These are phyloP conservation scores for Halocynthia roretzi DNA, from an alignment of 23 tunicate genomes.

Conservation along the genomic window DNA sequence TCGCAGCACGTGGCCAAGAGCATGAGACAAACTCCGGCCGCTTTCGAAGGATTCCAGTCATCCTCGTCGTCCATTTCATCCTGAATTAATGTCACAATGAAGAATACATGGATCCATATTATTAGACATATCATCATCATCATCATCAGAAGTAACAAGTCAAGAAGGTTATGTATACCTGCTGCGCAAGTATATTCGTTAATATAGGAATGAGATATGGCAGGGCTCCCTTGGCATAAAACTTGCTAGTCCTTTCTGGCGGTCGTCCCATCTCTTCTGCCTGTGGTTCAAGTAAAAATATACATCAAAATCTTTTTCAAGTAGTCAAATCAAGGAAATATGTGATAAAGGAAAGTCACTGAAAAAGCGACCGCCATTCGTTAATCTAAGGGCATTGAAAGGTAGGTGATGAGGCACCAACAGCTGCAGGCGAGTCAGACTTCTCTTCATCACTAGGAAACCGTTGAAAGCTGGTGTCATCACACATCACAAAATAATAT, in stretches of 20 bases:
- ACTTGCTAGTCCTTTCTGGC: slow-evolving; percentile 63
- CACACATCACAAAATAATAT: too few species aligned
- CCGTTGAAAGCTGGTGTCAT: too few species aligned
- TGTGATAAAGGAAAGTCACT: neutral
- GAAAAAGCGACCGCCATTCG: too few species aligned
- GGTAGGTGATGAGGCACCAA: too few species aligned
- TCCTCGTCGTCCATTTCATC: slow-evolving; percentile 93
- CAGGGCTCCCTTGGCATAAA: slow-evolving; percentile 95
- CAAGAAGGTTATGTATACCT: slow-evolving; percentile 28
- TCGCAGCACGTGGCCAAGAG: slow-evolving; percentile 83
- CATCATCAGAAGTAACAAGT: neutral
- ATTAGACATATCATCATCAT: neutral
- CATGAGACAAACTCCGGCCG: slow-evolving; percentile 98
- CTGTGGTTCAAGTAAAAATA: slow-evolving; percentile 19
- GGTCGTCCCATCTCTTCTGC: slow-evolving; percentile 82
- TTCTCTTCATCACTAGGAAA: too few species aligned
- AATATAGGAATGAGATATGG: slow-evolving; percentile 80
- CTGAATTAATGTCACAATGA: slow-evolving; percentile 9
- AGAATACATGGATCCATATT: neutral
- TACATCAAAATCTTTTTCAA: neutral
- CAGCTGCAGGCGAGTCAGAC: too few species aligned
- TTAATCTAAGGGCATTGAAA: too few species aligned
- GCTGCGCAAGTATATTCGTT: slow-evolving; percentile 59
- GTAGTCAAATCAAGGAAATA: neutral
- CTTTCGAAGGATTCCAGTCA: slow-evolving; percentile 99